A percentile compares a stretch with the other conserved stretches of the same genome.
phyloP scores from a whole-genome alignment of 2,113 vertebrate species.

The Megatriorchis doriae region DNA sequence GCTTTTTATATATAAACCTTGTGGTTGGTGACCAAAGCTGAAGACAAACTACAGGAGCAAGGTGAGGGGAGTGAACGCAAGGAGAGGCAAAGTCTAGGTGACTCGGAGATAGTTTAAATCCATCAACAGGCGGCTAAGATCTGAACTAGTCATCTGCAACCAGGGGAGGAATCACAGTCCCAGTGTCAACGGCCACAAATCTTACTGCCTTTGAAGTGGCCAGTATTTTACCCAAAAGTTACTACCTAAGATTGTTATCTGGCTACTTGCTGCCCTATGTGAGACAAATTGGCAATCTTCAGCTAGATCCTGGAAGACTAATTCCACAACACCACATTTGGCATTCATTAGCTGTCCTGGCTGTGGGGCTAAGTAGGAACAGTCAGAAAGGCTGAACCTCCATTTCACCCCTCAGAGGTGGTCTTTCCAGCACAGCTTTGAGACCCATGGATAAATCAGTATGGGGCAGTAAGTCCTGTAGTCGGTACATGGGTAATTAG shows the following conservation, averaged over 20 bases:
- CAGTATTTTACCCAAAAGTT: conserved; percentile 56
- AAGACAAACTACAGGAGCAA: conserved; percentile 8
- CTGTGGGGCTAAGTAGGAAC: conserved; percentile 33
- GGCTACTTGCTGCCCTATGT: conserved; percentile 31
- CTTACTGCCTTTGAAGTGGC: conserved; percentile 39
- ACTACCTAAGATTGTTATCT: conserved; percentile 55
- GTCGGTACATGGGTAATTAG: neutral
- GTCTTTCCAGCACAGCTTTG: conserved; percentile 18
- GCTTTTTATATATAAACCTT: conserved; percentile 7
- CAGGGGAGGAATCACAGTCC: conserved; percentile 41
- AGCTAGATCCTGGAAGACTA: conserved; percentile 45
- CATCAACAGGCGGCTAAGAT: conserved; percentile 46
- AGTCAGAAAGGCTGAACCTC: conserved; percentile 30
- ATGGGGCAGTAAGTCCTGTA: neutral
- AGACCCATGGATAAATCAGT: conserved; percentile 22
- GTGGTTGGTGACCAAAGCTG: conserved; percentile 7
- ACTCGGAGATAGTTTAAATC: conserved; percentile 24
- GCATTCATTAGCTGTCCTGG: conserved; percentile 57
- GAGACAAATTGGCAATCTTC: conserved; percentile 59
- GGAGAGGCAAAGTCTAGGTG: neutral
- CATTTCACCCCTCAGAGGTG: conserved; percentile 56
- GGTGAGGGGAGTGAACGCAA: neutral
- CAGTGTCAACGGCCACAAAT: conserved; percentile 53
- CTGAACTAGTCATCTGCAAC: conserved; percentile 41
- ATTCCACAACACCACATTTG: conserved; percentile 64